phyloP scores from a whole-genome alignment of 2,888 invertebrate species.

The Abrostola triplasia region DNA sequence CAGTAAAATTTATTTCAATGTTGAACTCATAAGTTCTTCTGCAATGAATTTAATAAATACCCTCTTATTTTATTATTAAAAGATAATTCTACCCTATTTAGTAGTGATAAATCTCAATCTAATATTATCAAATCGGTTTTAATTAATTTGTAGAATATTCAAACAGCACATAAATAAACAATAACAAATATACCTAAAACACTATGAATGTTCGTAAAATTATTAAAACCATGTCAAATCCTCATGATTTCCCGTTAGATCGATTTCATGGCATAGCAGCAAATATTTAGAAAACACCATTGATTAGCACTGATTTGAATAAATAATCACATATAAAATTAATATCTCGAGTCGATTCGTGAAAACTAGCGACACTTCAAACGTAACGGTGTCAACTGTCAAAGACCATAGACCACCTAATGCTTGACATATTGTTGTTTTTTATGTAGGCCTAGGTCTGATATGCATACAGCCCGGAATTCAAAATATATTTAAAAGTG shows the following conservation, averaged over 20 bases:
- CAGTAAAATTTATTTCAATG: no score
- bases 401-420: constrained; percentile 16
- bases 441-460: background rate
- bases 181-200: constrained; percentile 25
- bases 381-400: constrained; percentile 51
- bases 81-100: no score
- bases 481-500: background rate
- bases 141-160: no score
- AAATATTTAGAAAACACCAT: constrained; percentile 8
- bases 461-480: background rate
- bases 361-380: constrained; percentile 36
- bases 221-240: constrained; percentile 37
- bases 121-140: no score
- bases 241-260: constrained; percentile 22
- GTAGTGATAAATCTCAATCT: no score
- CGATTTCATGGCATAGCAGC: constrained; percentile 22
- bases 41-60: background rate
- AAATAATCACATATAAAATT: constrained; percentile 16
- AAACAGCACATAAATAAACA: no score
- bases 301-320: constrained; percentile 11
- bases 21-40: no score
- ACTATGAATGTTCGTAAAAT: constrained; percentile 35
- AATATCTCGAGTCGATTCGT: constrained; percentile 17
- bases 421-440: constrained; percentile 6
- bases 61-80: background rate